Evolutionary conservation across 1,140 invertebrate genomes (phyloP), one percentile per base, ranked within the genome.

Genomic region (Caerostris darwini): DNA sequence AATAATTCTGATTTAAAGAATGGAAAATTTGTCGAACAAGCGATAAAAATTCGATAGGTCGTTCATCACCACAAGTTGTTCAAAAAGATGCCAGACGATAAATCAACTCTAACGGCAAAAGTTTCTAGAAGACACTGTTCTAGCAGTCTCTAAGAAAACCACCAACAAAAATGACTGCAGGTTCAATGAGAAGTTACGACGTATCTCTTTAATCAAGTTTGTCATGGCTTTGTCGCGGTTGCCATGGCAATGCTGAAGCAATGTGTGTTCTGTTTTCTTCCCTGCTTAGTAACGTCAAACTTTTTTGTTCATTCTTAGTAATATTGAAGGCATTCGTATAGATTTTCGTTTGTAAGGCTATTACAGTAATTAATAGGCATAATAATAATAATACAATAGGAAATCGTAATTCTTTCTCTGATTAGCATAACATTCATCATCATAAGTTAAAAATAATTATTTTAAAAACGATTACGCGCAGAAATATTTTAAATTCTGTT

Each of bases 151-250:
- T 34, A 34, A 34, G 34, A 34, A 34, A 77, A 19, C 69, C 7
- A 54, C 81, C 10, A 83, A 83, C 10, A 64, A 64, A 17, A 64
- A 14, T 17, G 34, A 34, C 34, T 34, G 34, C 34, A 34, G 34
- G 34, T 34, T 34, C 34, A 34, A 34, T 34, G 67, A 71, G 34
- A 71, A 71, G 69, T 71, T 71, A 71, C 34, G 34, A 34, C 69
- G 69, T 71, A 34, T 71, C 69, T 71, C 7, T 8, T 71, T 71
- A 71, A 71, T 71, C 50, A 71, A 71, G 69, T 71, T 64, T 64
- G 34, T 64, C 17, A 64, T 14, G 17, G 61, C 69, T 71, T 71
- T 71, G 69, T 71, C 50, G 69, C 19, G 8, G 69, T 71, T 71
- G 19, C 19, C 34, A 71, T 71, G 69, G 69, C 0, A 19, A 71